Evolutionary conservation across 1,140 invertebrate species (phyloP).

Genomic region (Melitaea cinxia): DNA sequence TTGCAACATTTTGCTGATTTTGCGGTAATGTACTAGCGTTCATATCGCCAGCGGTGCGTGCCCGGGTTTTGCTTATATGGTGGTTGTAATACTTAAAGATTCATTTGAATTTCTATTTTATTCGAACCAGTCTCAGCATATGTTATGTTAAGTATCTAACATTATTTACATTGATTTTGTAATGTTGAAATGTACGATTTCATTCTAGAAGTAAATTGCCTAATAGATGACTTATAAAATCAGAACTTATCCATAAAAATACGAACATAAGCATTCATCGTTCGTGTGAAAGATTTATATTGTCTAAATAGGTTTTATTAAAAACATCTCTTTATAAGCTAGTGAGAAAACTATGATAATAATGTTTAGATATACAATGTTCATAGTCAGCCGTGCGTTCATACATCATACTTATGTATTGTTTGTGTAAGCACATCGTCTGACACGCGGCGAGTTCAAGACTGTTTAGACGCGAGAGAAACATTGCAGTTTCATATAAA

Average conservation of each 20-base stretch:
- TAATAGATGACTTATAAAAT: too few species aligned
- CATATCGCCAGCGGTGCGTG: slow-evolving; percentile 18
- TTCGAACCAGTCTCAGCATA: neutral
- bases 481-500: neutral
- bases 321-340: neutral
- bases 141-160: slow-evolving; percentile 1
- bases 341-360: slow-evolving; percentile 5
- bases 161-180: neutral
- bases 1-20: slow-evolving; percentile 22
- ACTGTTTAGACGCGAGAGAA: neutral
- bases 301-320: neutral
- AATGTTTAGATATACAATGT: slow-evolving; percentile 11
- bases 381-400: slow-evolving; percentile 6
- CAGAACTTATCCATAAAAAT: too few species aligned
- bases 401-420: slow-evolving; percentile 7
- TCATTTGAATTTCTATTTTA: slow-evolving; percentile 13
- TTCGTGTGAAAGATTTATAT: neutral
- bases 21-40: slow-evolving; percentile 13
- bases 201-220: too few species aligned
- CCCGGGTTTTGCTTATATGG: slow-evolving; percentile 4
- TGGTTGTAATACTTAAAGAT: neutral
- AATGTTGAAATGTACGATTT: too few species aligned
- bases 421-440: slow-evolving; percentile 3
- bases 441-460: neutral
- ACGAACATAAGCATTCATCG: too few species aligned